Conservation (phyloP, 1,140 invertebrate genomes). For the Campoletis sonorensis region DNA sequence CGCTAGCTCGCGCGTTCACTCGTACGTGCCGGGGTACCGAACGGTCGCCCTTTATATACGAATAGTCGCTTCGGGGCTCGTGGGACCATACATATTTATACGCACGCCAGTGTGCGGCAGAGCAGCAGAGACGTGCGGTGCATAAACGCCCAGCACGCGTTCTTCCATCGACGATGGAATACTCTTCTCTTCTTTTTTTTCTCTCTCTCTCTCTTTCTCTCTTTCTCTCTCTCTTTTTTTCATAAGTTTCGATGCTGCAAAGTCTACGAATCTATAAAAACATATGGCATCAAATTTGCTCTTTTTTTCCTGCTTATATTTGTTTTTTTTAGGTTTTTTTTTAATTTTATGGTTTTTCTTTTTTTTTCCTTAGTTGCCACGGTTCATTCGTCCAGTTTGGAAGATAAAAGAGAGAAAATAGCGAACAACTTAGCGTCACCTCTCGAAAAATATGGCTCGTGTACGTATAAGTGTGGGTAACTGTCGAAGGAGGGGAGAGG, state of each 20-base stretch:
- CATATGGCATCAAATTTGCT: background rate
- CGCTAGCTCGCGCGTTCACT: constrained; percentile 32
- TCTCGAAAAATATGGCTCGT: constrained; percentile 2
- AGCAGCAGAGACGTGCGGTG: constrained; percentile 51
- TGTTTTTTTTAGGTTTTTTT: background rate
- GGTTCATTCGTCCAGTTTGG: background rate
- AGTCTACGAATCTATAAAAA: background rate
- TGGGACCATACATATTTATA: constrained; percentile 57
- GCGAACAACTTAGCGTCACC: constrained; percentile 25
- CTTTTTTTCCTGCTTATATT: background rate
- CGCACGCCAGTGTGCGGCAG: constrained; percentile 37
- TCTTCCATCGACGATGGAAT: constrained; percentile 52
- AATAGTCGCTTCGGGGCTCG: constrained; percentile 36
- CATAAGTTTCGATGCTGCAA: background rate
- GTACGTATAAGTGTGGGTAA: background rate
- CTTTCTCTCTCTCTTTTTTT: background rate
- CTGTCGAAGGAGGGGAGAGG: background rate
- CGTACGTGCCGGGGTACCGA: constrained; percentile 49
- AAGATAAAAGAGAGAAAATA: background rate
- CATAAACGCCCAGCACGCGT: constrained; percentile 52
- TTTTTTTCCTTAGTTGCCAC: background rate
- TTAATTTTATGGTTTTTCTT: no score
- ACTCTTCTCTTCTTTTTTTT: constrained; percentile 13
- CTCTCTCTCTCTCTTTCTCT: background rate
- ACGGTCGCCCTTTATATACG: constrained; percentile 43